Conservation (phyloP, 2,888 invertebrate genomes). For the Apamea crenata region DNA sequence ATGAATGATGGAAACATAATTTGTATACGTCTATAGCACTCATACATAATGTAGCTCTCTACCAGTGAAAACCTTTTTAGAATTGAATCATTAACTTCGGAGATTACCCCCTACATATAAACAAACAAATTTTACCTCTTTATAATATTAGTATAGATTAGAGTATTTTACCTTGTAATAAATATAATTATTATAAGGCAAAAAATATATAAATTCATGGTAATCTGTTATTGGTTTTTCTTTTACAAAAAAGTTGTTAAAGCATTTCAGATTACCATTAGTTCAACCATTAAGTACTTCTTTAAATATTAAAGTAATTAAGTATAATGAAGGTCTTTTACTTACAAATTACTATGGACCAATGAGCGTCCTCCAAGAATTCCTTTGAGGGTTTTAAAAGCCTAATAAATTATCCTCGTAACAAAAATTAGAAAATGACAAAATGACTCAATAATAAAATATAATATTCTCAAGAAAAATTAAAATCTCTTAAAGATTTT, state of each 20-base stretch:
- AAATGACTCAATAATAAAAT: constrained; percentile 18
- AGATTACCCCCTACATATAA: too few relatives aligned
- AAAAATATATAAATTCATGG: background rate
- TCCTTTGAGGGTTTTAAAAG: constrained; percentile 36
- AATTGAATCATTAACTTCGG: too few relatives aligned
- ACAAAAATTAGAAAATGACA: constrained; percentile 33
- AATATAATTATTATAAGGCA: background rate
- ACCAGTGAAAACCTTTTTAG: too few relatives aligned
- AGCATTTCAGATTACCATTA: constrained; percentile 29
- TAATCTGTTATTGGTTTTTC: too few relatives aligned
- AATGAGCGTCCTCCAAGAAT: constrained; percentile 13
- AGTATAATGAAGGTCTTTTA: constrained; percentile 28
- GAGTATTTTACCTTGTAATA: background rate
- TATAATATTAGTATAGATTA: too few relatives aligned
- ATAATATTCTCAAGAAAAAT: constrained; percentile 15
- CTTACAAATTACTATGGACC: constrained; percentile 12
- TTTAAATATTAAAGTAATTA: constrained; percentile 53
- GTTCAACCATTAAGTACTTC: constrained; percentile 19
- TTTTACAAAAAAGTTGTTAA: constrained; percentile 5
- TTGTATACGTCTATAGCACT: too few relatives aligned
- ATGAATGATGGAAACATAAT: too few relatives aligned
- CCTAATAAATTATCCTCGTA: constrained; percentile 4
- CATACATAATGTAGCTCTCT: too few relatives aligned
- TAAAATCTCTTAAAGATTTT: constrained; percentile 1
- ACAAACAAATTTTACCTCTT: too few relatives aligned